A percentile compares a stretch with the other conserved stretches of the same genome.
These are phyloP conservation scores for Belgica antarctica DNA, from an alignment of 2,888 invertebrate genomes.

Conservation along the genomic window DNA sequence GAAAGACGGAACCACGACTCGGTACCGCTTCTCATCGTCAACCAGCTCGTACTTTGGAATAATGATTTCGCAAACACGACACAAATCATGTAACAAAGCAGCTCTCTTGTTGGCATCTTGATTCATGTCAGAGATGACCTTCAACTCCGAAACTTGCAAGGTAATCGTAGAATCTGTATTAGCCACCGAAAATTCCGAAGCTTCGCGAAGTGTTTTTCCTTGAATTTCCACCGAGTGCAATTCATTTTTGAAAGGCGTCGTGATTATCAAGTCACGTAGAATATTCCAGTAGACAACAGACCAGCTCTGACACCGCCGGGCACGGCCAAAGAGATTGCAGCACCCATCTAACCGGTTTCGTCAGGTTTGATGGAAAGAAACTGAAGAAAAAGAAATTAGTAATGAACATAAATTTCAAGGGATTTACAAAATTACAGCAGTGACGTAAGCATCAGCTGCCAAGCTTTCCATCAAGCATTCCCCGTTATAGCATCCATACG, in stretches of 20 bases:
- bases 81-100: slow-evolving; percentile 59
- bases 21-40: slow-evolving; percentile 60
- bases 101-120: slow-evolving; percentile 62
- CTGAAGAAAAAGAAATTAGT: background rate
- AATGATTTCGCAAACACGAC: slow-evolving; percentile 61
- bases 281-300: slow-evolving; percentile 64
- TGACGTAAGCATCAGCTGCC: slow-evolving; percentile 68
- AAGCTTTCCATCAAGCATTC: slow-evolving; percentile 77
- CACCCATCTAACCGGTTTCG: slow-evolving; percentile 63
- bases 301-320: slow-evolving; percentile 71
- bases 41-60: slow-evolving; percentile 65
- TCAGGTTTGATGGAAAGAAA: slow-evolving; percentile 49
- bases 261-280: slow-evolving; percentile 66
- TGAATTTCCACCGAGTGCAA: slow-evolving; percentile 68
- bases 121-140: slow-evolving; percentile 61
- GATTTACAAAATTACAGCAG: slow-evolving; percentile 56
- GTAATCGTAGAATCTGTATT: slow-evolving; percentile 45
- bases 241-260: slow-evolving; percentile 74
- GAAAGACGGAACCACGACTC: slow-evolving; percentile 62
- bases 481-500: slow-evolving; percentile 57
- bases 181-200: slow-evolving; percentile 61
- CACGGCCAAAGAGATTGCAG: slow-evolving; percentile 66
- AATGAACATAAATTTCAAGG: background rate
- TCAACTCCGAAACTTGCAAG: slow-evolving; percentile 61
- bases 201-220: slow-evolving; percentile 64